A percentile compares a stretch with the other conserved stretches of the same genome.
These are phyloP conservation scores for Volucella inanis DNA, from an alignment of 2,888 invertebrate species.

Conservation along the genomic window DNA sequence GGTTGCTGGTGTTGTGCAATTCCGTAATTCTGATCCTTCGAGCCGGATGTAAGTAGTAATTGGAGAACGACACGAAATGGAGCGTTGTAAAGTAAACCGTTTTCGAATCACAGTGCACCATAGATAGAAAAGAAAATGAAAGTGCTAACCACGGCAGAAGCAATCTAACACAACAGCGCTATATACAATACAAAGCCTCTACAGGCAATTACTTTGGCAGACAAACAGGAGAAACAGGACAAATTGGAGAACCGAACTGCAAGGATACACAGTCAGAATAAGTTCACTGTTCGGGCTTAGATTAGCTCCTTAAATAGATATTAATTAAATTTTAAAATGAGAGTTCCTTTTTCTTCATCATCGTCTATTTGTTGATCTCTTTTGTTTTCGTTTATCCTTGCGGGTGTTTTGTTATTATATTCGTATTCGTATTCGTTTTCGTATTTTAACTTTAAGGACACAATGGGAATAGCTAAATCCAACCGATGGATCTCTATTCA, in stretches of 20 bases:
- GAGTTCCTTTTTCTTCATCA: slow-evolving; percentile 37
- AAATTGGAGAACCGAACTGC: slow-evolving; percentile 37
- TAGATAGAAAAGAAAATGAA: not conserved
- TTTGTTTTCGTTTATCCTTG: slow-evolving; percentile 17
- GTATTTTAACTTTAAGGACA: slow-evolving; percentile 38
- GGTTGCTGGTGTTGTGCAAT: slow-evolving; percentile 1
- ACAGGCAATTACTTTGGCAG: slow-evolving; percentile 22
- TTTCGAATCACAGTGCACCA: slow-evolving; percentile 32
- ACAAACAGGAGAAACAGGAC: slow-evolving; percentile 41
- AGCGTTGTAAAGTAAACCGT: slow-evolving; percentile 44
- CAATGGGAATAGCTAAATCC: slow-evolving; percentile 53
- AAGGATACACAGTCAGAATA: not conserved
- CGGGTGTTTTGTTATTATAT: slow-evolving; percentile 26
- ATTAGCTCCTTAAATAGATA: slow-evolving; percentile 66
- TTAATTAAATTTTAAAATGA: slow-evolving; percentile 72
- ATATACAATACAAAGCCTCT: too few relatives aligned
- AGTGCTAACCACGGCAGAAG: slow-evolving; percentile 3
- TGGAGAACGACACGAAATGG: slow-evolving; percentile 54
- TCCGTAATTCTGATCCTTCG: slow-evolving; percentile 13
- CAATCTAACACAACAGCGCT: not conserved
- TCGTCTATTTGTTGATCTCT: not conserved
- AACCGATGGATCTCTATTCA: slow-evolving; percentile 51
- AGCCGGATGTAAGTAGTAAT: slow-evolving; percentile 48
- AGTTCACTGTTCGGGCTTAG: slow-evolving; percentile 32
- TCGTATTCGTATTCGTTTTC: slow-evolving; percentile 20